Percentiles rank a stretch among this genome's conserved stretches.
phyloP scores from a whole-genome alignment of 2,113 vertebrate genomes.

The Seriola dumerili region DNA sequence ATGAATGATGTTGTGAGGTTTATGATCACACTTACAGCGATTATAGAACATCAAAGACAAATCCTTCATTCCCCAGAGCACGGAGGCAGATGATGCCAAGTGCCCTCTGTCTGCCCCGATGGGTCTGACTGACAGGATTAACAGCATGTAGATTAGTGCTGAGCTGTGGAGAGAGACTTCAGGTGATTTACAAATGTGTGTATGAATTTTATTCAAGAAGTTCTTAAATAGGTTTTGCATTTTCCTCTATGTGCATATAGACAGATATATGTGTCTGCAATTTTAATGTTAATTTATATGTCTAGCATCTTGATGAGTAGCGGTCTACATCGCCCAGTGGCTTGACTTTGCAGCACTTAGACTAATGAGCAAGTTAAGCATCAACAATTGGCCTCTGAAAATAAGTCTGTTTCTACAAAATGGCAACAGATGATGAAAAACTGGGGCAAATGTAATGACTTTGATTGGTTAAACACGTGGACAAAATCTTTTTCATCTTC shows the following conservation, averaged over 20 bases:
- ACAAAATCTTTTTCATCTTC: too few relatives aligned
- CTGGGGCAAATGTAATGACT: not conserved
- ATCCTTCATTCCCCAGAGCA: conserved; percentile 59
- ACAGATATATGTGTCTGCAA: conserved; percentile 1
- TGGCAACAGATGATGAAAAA: not conserved
- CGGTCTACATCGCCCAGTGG: not conserved
- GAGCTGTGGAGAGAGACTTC: conserved; percentile 31
- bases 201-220: conserved; percentile 5
- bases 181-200: conserved; percentile 45
- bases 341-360: conserved; percentile 44
- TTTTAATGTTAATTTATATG: conserved; percentile 29
- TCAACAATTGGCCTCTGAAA: not conserved
- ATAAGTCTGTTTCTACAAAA: conserved; percentile 3
- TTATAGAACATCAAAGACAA: conserved; percentile 75
- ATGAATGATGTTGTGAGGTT: conserved; percentile 38
- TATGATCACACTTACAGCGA: conserved; percentile 56
- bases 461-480: too few relatives aligned
- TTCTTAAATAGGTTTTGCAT: conserved; percentile 7
- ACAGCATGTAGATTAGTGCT: conserved; percentile 44
- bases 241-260: not conserved
- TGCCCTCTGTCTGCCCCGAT: conserved; percentile 46
- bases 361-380: conserved; percentile 26
- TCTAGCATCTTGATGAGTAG: conserved; percentile 4
- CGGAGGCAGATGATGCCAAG: conserved; percentile 25
- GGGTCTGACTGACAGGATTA: conserved; percentile 59